Conservation (phyloP, 1,140 invertebrate species). For the Episyrphus balteatus region DNA sequence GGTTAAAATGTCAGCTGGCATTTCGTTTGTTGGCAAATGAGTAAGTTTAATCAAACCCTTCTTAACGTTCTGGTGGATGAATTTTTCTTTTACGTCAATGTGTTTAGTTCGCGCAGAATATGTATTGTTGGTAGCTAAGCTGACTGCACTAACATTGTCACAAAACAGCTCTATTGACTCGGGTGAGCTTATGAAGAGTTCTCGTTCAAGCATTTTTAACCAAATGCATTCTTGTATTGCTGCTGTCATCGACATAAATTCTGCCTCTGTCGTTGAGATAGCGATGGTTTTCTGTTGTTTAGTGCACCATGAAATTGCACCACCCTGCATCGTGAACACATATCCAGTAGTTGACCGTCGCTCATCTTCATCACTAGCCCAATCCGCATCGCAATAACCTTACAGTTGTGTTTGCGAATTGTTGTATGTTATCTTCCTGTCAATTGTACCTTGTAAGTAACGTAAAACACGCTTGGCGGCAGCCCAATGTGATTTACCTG, state of each 20-base stretch:
- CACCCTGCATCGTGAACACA: constrained; percentile 17
- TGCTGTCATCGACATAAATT: constrained; percentile 24
- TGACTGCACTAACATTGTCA: background rate
- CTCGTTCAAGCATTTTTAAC: constrained; percentile 10
- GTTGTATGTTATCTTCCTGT: constrained; percentile 3
- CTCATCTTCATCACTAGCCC: constrained; percentile 16
- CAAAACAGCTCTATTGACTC: constrained; percentile 6
- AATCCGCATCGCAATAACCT: constrained; percentile 17
- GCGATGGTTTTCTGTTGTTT: constrained; percentile 30
- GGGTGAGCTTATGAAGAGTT: background rate
- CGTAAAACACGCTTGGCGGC: constrained; percentile 13
- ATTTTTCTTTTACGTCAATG: constrained; percentile 3
- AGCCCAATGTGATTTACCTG: constrained; percentile 7
- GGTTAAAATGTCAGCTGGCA: no score
- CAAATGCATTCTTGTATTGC: constrained; percentile 20
- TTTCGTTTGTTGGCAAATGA: no score
- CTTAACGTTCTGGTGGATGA: no score
- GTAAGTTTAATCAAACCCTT: no score
- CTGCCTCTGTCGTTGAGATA: constrained; percentile 29
- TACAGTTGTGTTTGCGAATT: background rate
- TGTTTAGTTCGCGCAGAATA: constrained; percentile 4
- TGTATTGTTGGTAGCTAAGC: background rate
- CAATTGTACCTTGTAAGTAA: constrained; percentile 17
- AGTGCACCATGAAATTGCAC: constrained; percentile 25
- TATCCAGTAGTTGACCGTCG: constrained; percentile 23